Conservation (phyloP, 2,888 invertebrate species). For the Plebejus argus region DNA sequence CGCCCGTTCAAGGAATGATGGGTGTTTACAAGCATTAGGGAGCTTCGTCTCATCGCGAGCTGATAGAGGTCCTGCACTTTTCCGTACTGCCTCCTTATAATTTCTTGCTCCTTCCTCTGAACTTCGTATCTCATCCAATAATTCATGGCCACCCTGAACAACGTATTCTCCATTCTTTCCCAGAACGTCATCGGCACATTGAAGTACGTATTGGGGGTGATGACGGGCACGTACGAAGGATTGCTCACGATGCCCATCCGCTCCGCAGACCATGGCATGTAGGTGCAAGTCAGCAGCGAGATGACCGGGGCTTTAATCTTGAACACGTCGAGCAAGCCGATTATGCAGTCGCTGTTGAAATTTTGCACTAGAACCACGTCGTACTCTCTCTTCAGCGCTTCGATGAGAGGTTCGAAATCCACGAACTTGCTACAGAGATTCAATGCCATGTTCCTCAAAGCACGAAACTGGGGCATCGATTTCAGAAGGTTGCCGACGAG, state of each 20-base stretch:
- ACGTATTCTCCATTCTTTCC: slow-evolving; percentile 71
- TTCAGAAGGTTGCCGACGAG: slow-evolving; percentile 53
- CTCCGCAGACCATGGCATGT: slow-evolving; percentile 79
- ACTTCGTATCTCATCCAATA: slow-evolving; percentile 56
- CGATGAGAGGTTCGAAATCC: slow-evolving; percentile 60
- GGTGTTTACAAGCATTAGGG: slow-evolving; percentile 81
- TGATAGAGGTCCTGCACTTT: slow-evolving; percentile 65
- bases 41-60: slow-evolving; percentile 59
- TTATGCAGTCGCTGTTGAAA: slow-evolving; percentile 84
- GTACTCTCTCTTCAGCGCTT: slow-evolving; percentile 69
- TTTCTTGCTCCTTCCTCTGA: slow-evolving; percentile 47
- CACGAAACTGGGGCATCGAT: slow-evolving; percentile 55
- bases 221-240: slow-evolving; percentile 77
- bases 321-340: slow-evolving; percentile 81
- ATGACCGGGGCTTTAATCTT: slow-evolving; percentile 77
- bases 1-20: slow-evolving; percentile 82
- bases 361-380: slow-evolving; percentile 83
- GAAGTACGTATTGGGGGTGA: slow-evolving; percentile 65
- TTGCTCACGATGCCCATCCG: slow-evolving; percentile 74
- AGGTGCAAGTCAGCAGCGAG: slow-evolving; percentile 76
- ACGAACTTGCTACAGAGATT: slow-evolving; percentile 64
- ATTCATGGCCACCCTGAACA: slow-evolving; percentile 57
- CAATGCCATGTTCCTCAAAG: slow-evolving; percentile 60
- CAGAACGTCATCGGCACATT: slow-evolving; percentile 71
- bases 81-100: slow-evolving; percentile 57